Evolutionary conservation across 2,797 vertebrate genomes (phyloP), one percentile per base, ranked within the genome.

Genomic region (Coregonus ussuriensis): DNA sequence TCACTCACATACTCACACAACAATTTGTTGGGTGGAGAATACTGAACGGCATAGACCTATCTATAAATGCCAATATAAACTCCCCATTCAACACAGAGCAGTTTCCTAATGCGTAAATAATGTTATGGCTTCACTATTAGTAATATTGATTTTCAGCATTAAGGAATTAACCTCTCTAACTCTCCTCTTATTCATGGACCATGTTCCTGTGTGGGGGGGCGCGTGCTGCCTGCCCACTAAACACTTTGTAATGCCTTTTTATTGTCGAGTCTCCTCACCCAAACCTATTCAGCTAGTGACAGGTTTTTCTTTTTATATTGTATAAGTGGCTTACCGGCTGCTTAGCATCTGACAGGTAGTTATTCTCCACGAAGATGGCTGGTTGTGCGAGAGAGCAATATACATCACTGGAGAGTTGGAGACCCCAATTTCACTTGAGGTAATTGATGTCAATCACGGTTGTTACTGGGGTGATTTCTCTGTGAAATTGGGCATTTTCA

Each of bases 401-500:
- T 54, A 15, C 52, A 11, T 59, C n/a, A 59, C 56, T 59, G 56
- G 18, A 59, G 25, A 63, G 59, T 63, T 25, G 9, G 21, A 63
- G 9, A n/a, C 59, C 59, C 25, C 25, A 63, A 25, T 29, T 63
- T 63, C 21, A 63, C 59, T 25, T 13, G 21, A 63, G 33, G 33
- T 67, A 37, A 67, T 35, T 67, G 31, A 67, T 67, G 66, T 37
- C 31, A 33, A 67, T 33, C 66, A 18, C 4, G 15, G 31, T 16
- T 67, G 66, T 33, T 33, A 67, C 11, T 31, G 1, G 65, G 13
- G 25, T 67, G 29, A 35, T 67, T 67, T 62, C 13, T 14, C 25
- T 35, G 65, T 67, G 65, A 67, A 67, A 67, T 62, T 67, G 31
- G 63, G 63, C 25, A 3, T 67, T 33, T 67, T 67, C 31, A 31